Percentiles rank a stretch among this genome's conserved stretches.
These are phyloP conservation scores for Thymelicus acteon DNA, from an alignment of 2,888 invertebrate species.

Conservation along the genomic window DNA sequence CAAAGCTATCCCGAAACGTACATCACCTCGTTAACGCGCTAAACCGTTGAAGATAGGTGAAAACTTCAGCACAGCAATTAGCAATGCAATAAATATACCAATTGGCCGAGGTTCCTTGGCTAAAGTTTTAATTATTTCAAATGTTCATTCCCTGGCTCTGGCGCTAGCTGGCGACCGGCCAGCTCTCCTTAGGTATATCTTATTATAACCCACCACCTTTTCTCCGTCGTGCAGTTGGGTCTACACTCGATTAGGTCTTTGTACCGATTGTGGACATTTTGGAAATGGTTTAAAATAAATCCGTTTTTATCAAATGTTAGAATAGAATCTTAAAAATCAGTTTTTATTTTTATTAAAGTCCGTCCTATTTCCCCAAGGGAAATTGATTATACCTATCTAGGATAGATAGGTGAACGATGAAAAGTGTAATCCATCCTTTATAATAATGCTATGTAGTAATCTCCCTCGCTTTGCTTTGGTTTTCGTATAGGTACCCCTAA, in stretches of 20 bases:
- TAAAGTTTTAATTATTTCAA: slow-evolving; percentile 62
- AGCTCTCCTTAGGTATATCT: slow-evolving; percentile 48
- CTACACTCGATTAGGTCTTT: not conserved
- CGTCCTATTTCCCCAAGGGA: too few species aligned
- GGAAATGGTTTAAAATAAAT: too few species aligned
- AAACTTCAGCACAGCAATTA: slow-evolving; percentile 30
- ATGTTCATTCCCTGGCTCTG: slow-evolving; percentile 51
- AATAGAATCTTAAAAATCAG: not conserved
- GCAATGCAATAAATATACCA: slow-evolving; percentile 40
- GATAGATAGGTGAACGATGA: too few species aligned
- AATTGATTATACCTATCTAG: too few species aligned
- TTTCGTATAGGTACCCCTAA: too few species aligned
- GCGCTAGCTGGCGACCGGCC: slow-evolving; percentile 51
- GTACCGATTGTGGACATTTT: not conserved
- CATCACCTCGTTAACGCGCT: not conserved
- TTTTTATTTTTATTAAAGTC: not conserved
- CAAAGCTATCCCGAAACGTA: too few species aligned
- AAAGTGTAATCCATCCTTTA: too few species aligned
- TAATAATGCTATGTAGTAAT: too few species aligned
- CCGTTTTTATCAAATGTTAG: not conserved
- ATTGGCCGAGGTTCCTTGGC: slow-evolving; percentile 43
- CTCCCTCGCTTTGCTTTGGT: too few species aligned
- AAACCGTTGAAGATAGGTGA: slow-evolving; percentile 18
- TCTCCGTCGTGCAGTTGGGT: not conserved
- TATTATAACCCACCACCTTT: slow-evolving; percentile 51